A percentile compares a stretch with the other conserved stretches of the same genome.
Evolutionary conservation across 30 jellyfish, hydroid and myxozoan genomes (phyloP).

Genomic region (Nemopilema nomurai): DNA sequence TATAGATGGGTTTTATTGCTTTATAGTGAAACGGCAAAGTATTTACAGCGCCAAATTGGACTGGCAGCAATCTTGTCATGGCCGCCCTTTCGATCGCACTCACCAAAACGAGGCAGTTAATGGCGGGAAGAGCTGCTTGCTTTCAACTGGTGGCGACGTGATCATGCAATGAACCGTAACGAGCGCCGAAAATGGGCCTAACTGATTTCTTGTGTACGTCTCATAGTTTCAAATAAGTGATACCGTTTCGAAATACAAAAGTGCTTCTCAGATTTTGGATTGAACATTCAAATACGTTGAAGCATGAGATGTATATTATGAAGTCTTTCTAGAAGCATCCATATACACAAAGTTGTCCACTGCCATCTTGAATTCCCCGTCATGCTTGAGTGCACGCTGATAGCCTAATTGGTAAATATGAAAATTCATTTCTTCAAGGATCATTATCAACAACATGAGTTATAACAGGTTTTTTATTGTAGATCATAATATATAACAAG

Average conservation of each 20-base stretch:
- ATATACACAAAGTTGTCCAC: not conserved
- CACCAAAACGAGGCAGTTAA: not conserved
- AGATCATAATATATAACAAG: not conserved
- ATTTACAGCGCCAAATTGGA: too few relatives aligned
- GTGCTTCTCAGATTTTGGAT: not conserved
- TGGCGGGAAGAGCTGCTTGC: not conserved
- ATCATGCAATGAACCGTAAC: constrained; percentile 64
- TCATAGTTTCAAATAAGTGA: not conserved
- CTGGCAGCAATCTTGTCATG: too few relatives aligned
- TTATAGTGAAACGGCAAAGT: too few relatives aligned
- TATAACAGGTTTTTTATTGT: not conserved
- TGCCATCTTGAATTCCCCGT: constrained; percentile 26
- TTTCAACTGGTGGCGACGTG: constrained; percentile 49
- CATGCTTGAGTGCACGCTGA: constrained; percentile 7
- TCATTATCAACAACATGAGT: not conserved
- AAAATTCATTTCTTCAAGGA: not conserved
- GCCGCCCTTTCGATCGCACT: too few relatives aligned
- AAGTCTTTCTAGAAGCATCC: not conserved
- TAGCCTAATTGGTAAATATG: constrained; percentile 2
- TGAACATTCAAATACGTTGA: too few relatives aligned
- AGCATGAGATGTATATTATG: too few relatives aligned
- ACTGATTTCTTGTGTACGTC: not conserved
- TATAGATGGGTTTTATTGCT: too few relatives aligned
- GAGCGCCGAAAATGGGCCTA: constrained; percentile 15
- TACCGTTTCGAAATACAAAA: not conserved